Evolutionary conservation across 37 sponge, comb jelly and placozoan species (phyloP).

Genomic region (Amphimedon queenslandica): DNA sequence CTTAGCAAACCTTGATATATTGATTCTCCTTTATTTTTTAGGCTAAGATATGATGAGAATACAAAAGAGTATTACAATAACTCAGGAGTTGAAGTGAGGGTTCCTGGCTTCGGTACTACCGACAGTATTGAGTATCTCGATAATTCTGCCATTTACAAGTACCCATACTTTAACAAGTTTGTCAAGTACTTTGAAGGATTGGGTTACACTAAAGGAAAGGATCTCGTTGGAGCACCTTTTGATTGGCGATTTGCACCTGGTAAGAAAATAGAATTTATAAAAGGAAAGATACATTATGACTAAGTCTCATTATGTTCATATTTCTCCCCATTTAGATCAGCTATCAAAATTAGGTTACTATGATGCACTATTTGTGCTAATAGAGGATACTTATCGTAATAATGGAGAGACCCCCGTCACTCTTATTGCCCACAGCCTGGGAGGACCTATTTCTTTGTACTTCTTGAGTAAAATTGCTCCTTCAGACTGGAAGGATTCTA

Average conservation of each 20-base stretch:
- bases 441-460: constrained; percentile 25
- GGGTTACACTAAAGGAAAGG: constrained; percentile 47
- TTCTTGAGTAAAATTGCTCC: constrained; percentile 41
- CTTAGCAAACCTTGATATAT: background rate
- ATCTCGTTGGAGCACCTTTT: constrained; percentile 68
- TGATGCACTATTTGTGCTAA: background rate
- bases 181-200: constrained; percentile 50
- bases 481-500: constrained; percentile 59
- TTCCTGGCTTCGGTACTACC: constrained; percentile 60
- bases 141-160: background rate
- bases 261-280: too few relatives aligned
- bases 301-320: too few relatives aligned
- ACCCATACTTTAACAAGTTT: constrained; percentile 24
- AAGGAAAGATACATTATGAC: too few relatives aligned
- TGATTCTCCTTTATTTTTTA: too few relatives aligned
- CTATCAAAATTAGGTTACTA: constrained; percentile 27
- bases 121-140: constrained; percentile 39
- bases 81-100: constrained; percentile 26
- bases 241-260: constrained; percentile 66
- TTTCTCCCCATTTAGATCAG: too few relatives aligned
- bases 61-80: constrained; percentile 17
- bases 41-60: constrained; percentile 12
- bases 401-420: constrained; percentile 20
- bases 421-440: constrained; percentile 53
- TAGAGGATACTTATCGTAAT: constrained; percentile 35